Base-by-base conservation (phyloP, 2,113 vertebrate species). In the Andinoacara biseriatus region DNA sequence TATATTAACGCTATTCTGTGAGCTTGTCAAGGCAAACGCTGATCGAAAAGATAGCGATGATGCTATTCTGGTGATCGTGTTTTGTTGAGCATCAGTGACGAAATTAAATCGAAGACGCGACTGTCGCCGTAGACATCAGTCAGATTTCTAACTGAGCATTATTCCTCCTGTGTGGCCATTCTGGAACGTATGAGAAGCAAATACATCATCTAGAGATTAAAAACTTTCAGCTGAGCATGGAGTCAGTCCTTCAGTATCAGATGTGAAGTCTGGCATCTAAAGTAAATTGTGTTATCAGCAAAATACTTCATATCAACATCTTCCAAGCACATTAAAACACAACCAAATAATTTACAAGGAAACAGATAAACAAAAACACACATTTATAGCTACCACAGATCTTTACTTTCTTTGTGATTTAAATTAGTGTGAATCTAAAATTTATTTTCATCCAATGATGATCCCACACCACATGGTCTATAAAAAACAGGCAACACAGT, bases 71-170 rank as follows among this genome's bases (percentile, higher is more conserved):
- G 43, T 72, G 17, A 26, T 52, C 31, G 29, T 20, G 17, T 72
- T 79, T 65, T 61, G 5, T 58, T 60, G 43, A 72, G 10, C 58
- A 1, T 0, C 3, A 65, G 58, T 72, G 83, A 91, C 58, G 69
- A 82, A 63, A 29, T 11, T 60, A 31, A 82, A 76, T 13, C 46
- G 22, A 69, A 59, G 61, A 15, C 8, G 5, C 24, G 5, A 52
- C 40, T 11, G n/a, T n/a, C n/a, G 49, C 80, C 77, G 14, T 26
- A 26, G 18, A 14, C n/a, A 24, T 33, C 58, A 52, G 26, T 35
- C 58, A 74, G 46, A 56, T 74, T 56, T 18, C 26, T 7, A n/a
- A 52, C 84, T 33, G 17, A 4, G 10, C 82, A 90, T 90, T 81
- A 59, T 52, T 89, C 26, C 49, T 31, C 20, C 65, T 31, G 20